Conservation (phyloP, 2,113 vertebrate species). For the Toxostoma redivivum region DNA sequence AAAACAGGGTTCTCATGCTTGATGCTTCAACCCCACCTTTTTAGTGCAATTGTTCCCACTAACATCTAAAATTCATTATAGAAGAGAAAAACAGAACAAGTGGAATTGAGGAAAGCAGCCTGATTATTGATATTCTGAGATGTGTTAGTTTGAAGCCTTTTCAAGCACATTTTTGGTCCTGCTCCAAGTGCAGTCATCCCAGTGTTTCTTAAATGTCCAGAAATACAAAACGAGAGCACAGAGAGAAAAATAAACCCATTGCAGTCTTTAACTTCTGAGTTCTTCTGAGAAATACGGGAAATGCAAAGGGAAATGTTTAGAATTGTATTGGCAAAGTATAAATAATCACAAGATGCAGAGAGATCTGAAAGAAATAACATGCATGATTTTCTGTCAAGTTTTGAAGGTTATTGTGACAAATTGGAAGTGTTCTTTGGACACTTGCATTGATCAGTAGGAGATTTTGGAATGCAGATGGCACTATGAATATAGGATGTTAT, state of each 20-base stretch:
- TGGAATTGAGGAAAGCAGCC: not conserved
- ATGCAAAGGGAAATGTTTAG: not conserved
- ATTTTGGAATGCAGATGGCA: slow-evolving; percentile 43
- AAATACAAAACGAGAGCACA: not conserved
- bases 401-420: slow-evolving; percentile 51
- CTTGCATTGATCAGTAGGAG: slow-evolving; percentile 3
- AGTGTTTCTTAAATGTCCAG: not conserved
- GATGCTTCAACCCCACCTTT: not conserved
- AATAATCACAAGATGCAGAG: not conserved
- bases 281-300: not conserved
- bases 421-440: slow-evolving; percentile 14
- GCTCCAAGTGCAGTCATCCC: not conserved
- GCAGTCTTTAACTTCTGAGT: not conserved
- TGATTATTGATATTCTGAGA: not conserved
- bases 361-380: not conserved
- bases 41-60: not conserved
- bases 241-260: not conserved
- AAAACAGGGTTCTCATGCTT: not conserved
- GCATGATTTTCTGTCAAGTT: slow-evolving; percentile 38
- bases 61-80: not conserved
- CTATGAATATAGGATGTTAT: not conserved
- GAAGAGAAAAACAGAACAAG: not conserved
- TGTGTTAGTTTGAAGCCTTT: not conserved
- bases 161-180: not conserved
- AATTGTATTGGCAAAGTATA: not conserved